Conservation (phyloP, 2,888 invertebrate species). For the Isotomurus palustris region DNA sequence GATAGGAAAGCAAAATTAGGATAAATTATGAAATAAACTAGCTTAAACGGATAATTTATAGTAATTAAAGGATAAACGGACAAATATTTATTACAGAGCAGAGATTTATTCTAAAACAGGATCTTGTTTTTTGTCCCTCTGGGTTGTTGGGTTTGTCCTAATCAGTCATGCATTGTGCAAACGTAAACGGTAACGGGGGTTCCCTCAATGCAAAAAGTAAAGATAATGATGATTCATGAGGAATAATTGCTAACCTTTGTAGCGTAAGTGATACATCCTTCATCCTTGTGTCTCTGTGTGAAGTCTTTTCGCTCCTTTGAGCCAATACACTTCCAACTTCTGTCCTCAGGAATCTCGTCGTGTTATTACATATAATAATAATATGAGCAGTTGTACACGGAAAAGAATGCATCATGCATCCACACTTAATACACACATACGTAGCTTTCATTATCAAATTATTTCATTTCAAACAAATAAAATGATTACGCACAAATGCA, state of each 20-base stretch:
- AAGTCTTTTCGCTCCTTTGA: too few relatives aligned
- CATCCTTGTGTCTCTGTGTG: too few relatives aligned
- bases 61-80: neutral
- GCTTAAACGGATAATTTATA: too few relatives aligned
- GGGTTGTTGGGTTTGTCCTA: slow-evolving; percentile 6
- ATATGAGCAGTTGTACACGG: too few relatives aligned
- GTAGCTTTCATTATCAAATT: too few relatives aligned
- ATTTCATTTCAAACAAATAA: too few relatives aligned
- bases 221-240: slow-evolving; percentile 9
- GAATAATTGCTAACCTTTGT: neutral
- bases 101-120: slow-evolving; percentile 5
- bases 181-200: slow-evolving; percentile 14
- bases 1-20: too few relatives aligned
- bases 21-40: too few relatives aligned
- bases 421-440: too few relatives aligned
- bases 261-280: neutral
- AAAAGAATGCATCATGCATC: too few relatives aligned
- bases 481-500: neutral
- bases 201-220: slow-evolving; percentile 5
- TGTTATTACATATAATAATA: neutral
- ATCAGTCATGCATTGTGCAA: slow-evolving; percentile 8
- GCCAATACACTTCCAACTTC: neutral
- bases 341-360: neutral
- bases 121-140: slow-evolving; percentile 7
- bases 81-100: too few relatives aligned